A percentile compares a stretch with the other conserved stretches of the same genome.
Evolutionary conservation across 2,797 vertebrate genomes (phyloP).

Genomic region (Pyrocephalus nanus): DNA sequence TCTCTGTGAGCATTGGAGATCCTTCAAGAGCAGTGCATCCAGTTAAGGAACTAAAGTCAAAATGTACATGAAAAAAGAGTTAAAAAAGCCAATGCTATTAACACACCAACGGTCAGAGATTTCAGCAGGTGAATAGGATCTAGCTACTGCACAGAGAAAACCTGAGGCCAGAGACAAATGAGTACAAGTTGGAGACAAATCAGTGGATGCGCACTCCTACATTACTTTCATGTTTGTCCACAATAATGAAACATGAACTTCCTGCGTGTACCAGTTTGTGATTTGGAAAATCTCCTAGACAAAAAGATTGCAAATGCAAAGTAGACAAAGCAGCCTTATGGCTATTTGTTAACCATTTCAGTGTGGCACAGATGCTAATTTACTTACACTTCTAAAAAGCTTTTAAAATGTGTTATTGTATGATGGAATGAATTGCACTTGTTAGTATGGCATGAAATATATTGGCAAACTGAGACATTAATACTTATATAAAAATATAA

Average conservation of each 20-base stretch:
- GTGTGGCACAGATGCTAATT: background rate
- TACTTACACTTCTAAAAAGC: background rate
- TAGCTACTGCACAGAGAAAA: background rate
- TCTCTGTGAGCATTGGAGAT: background rate
- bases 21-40: background rate
- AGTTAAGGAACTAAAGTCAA: background rate
- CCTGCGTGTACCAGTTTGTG: background rate
- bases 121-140: background rate
- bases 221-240: background rate
- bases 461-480: background rate
- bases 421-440: background rate
- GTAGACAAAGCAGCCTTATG: background rate
- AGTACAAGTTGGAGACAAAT: background rate
- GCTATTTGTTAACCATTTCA: background rate
- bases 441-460: background rate
- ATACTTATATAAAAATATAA: background rate
- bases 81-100: background rate
- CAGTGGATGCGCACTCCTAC: background rate
- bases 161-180: background rate
- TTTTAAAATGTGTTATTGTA: background rate
- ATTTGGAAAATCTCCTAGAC: background rate
- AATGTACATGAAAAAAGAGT: background rate
- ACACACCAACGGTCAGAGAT: background rate
- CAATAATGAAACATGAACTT: background rate
- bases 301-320: background rate